Evolutionary conservation across 1,140 invertebrate species (phyloP), one percentile per base, ranked within the genome.

Genomic region (Lamellibrachia luymesi): DNA sequence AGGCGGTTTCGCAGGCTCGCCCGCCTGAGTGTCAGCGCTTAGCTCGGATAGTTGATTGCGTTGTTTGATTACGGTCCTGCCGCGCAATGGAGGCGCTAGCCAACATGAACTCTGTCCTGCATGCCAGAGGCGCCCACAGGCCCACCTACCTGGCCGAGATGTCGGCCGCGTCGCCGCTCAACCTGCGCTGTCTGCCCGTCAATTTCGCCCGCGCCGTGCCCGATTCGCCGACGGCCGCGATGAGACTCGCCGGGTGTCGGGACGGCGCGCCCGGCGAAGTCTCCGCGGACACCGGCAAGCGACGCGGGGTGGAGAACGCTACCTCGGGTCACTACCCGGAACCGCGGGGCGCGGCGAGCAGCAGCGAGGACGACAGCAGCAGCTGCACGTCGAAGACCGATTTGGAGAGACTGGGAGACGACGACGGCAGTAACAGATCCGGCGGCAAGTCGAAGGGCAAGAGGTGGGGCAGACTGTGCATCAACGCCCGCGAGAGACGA

Each of bases 401-500:
- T 50, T 10, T 51, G 50, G 92, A 92, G 50, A 17, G 52, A 51
- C 92, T 51, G 92, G 92, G 52, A 25, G 92, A 64, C 51, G 52
- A 38, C 92, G 49, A 64, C 92, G 92, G 92, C 0, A 50, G 51
- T 10, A 50, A 49, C 22, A 25, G 51, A 38, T 38, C 50, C n/a
- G 92, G 92, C 91, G 50, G 17, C 50, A 92, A 92, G 92, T 38
- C 38, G 90, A 64, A 51, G 17, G 92, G 25, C 52, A 50, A 92
- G 38, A 92, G 92, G 64, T 92, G 51, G n/a, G 92, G 93, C 27
- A 92, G 93, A 64, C 90, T 94, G 90, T 64, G 93, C 93, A 94
- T 94, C 92, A 94, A 94, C 90, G 93, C 93, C 50, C 92, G 93
- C 25, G 96, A 96, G 94, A 94, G 96, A 91, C 94, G 95, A 91